phyloP scores from a whole-genome alignment of 2,888 invertebrate genomes.

The Tuta absoluta region DNA sequence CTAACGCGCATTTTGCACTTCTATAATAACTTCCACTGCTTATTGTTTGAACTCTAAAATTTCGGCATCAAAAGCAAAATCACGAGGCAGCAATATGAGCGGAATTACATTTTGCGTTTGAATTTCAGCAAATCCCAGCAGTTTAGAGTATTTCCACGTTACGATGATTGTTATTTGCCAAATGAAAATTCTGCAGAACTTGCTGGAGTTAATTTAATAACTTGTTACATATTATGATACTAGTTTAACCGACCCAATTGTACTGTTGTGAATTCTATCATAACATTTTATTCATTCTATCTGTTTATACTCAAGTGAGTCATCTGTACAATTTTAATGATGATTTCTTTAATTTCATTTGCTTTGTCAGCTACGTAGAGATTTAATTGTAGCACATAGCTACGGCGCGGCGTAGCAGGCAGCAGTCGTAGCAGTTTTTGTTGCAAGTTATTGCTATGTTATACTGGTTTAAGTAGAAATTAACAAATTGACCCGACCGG shows the following conservation, averaged over 20 bases:
- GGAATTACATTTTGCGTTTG: background rate
- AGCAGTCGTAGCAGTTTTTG: background rate
- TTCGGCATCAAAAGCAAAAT: background rate
- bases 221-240: background rate
- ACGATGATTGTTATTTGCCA: background rate
- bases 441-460: background rate
- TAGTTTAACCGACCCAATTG: background rate
- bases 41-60: background rate
- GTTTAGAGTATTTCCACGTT: background rate
- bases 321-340: no score
- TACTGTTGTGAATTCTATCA: no score
- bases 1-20: no score
- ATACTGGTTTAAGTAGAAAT: no score
- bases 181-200: background rate
- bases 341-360: no score
- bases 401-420: background rate
- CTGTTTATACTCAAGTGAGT: no score
- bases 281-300: no score
- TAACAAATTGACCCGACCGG: no score
- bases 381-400: background rate
- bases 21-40: no score
- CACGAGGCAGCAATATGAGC: background rate
- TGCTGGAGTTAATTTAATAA: background rate
- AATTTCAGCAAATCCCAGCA: constrained; percentile 5
- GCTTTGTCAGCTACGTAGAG: no score